Base-by-base conservation (phyloP, 1,140 invertebrate species). In the Colletes latitarsis region DNA sequence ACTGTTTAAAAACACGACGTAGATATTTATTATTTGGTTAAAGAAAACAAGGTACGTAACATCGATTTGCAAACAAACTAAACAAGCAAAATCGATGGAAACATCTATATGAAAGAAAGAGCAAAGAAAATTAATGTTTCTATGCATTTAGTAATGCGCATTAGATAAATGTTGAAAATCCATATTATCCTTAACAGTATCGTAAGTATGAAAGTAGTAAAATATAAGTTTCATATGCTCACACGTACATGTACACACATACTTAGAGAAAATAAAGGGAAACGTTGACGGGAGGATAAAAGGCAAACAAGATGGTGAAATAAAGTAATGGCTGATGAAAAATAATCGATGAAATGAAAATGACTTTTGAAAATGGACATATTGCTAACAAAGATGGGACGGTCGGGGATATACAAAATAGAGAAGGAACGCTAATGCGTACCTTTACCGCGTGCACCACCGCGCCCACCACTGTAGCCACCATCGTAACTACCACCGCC, bases 361-460 rank as follows among this genome's bases (percentile, higher is more conserved):
- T 71, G 63, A 70, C 64, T 62, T 46, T 69, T 62, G 52, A 85
- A 72, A 78, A 81, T 30, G 66, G 43, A 74, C 14, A 66, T 80
- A 82, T 30, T 83, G 77, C 73, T 75, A 70, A 60, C 53, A 82
- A 83, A 83, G 55, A 30, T 73, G 62, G 67, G 58, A 77, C 41
- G 19, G 58, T 60, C 60, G 19, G 43, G 63, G 64, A 82, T 66
- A 69, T 85, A 76, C 62, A 82, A 86, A 85, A 80, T 84, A 89
- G 88, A 91, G 84, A 91, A 90, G 92, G 92, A 91, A 92, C 91
- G 92, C 92, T 92, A 92, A 92, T 93, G 93, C 93, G 94, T 96
- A 96, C 96, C 96, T 96, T 96, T 96, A 94, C 96, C 96, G 94
- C 96, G 95, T 93, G 95, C 94, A 94, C 96, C 95, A 94, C 95